Evolutionary conservation across 1,140 invertebrate species (phyloP).

Genomic region (Plodia interpunctella): DNA sequence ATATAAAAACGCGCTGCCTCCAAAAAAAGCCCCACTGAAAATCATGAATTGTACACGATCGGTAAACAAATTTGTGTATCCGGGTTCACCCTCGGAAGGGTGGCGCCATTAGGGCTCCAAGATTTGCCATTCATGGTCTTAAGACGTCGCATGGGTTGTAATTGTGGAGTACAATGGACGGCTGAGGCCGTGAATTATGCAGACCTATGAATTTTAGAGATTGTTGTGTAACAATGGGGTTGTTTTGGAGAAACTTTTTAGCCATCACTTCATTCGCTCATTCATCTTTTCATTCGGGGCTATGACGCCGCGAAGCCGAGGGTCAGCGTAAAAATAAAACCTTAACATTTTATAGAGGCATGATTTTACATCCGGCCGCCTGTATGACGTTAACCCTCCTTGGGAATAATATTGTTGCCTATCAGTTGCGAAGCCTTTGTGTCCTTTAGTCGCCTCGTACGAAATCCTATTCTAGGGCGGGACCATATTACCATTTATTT

Average conservation of each 20-base stretch:
- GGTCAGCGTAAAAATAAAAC: too few relatives aligned
- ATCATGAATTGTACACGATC: constrained; percentile 32
- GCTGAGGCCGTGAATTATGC: background rate
- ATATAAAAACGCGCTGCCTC: background rate
- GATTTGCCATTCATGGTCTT: constrained; percentile 64
- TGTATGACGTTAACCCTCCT: too few relatives aligned
- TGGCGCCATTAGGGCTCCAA: constrained; percentile 45
- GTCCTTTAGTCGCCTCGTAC: too few relatives aligned
- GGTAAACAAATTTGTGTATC: constrained; percentile 73
- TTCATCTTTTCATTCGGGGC: too few relatives aligned
- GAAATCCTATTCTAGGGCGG: too few relatives aligned
- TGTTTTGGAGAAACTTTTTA: background rate
- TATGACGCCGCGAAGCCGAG: too few relatives aligned
- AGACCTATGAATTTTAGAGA: constrained; percentile 1
- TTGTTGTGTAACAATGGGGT: background rate
- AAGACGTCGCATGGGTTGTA: constrained; percentile 44
- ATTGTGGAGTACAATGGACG: background rate
- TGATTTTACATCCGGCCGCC: too few relatives aligned
- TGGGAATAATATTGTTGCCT: too few relatives aligned
- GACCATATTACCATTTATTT: too few relatives aligned
- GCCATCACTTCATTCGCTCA: too few relatives aligned
- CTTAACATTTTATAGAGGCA: too few relatives aligned
- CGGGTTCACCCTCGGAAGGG: constrained; percentile 39
- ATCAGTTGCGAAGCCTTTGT: too few relatives aligned
- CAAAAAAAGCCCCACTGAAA: constrained; percentile 15